Evolutionary conservation across 2,797 vertebrate species (phyloP).

Genomic region (Pangasius krempfi): DNA sequence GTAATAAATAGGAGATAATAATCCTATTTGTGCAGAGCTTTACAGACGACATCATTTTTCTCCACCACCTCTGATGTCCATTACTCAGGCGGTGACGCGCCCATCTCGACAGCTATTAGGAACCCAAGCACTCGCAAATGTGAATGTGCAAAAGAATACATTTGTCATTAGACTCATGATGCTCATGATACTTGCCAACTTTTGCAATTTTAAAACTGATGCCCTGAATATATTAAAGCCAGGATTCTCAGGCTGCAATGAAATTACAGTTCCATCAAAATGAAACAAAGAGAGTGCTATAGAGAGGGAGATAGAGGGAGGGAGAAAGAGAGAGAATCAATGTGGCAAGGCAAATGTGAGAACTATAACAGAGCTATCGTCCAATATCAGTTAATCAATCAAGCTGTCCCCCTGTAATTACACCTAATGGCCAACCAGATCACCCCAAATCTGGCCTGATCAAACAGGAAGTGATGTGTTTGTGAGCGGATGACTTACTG

Average conservation of each 20-base stretch:
- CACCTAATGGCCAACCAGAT: slow-evolving; percentile 55
- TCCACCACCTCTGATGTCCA: neutral
- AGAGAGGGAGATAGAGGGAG: slow-evolving; percentile 48
- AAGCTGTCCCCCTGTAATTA: slow-evolving; percentile 55
- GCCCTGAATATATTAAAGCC: slow-evolving; percentile 9
- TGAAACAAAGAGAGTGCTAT: slow-evolving; percentile 50
- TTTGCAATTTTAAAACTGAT: slow-evolving; percentile 14
- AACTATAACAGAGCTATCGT: slow-evolving; percentile 40
- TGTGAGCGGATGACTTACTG: slow-evolving; percentile 20
- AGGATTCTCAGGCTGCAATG: neutral
- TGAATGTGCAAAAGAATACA: neutral
- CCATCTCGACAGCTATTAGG: slow-evolving; percentile 13
- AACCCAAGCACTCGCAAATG: neutral
- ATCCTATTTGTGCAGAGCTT: slow-evolving; percentile 3
- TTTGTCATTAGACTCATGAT: neutral
- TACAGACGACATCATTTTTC: neutral
- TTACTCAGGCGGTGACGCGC: neutral
- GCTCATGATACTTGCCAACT: neutral
- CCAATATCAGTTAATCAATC: slow-evolving; percentile 58
- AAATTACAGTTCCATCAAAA: slow-evolving; percentile 27
- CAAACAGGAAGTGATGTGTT: slow-evolving; percentile 52
- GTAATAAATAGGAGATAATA: slow-evolving; percentile 18
- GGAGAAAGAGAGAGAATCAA: slow-evolving; percentile 64
- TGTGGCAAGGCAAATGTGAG: slow-evolving; percentile 44
- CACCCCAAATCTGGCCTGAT: slow-evolving; percentile 36